These are phyloP conservation scores for Coenonympha glycerion DNA, from an alignment of 2,888 invertebrate genomes.

Conservation along the genomic window DNA sequence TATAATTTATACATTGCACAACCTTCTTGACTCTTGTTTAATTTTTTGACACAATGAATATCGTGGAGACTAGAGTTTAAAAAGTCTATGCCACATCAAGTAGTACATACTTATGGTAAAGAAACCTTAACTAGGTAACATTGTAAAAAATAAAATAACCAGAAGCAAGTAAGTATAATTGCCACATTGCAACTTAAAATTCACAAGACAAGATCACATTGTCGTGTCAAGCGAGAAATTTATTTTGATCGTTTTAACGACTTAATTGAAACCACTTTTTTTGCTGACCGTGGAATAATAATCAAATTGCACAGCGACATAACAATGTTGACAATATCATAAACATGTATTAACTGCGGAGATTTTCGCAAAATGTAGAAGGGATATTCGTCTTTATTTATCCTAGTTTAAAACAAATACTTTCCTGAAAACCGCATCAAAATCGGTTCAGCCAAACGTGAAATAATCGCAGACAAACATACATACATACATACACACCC, in stretches of 20 bases:
- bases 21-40: no score
- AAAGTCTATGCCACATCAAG: not conserved
- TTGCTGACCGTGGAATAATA: slow-evolving; percentile 2
- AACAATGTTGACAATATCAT: slow-evolving; percentile 11
- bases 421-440: no score
- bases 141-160: not conserved
- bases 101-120: not conserved
- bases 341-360: slow-evolving; percentile 14
- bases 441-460: no score
- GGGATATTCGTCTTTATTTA: no score
- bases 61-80: no score
- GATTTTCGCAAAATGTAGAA: not conserved
- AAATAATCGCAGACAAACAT: no score
- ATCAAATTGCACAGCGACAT: slow-evolving; percentile 7
- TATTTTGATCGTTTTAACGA: not conserved
- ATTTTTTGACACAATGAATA: no score
- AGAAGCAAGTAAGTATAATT: not conserved
- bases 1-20: no score
- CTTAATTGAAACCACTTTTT: slow-evolving; percentile 3
- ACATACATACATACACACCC: no score
- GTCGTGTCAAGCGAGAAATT: not conserved
- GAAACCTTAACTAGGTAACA: no score
- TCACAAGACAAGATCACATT: not conserved
- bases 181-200: not conserved
- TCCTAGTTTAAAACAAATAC: no score